Conservation (phyloP, 2,888 invertebrate genomes). For the Latrodectus elegans region DNA sequence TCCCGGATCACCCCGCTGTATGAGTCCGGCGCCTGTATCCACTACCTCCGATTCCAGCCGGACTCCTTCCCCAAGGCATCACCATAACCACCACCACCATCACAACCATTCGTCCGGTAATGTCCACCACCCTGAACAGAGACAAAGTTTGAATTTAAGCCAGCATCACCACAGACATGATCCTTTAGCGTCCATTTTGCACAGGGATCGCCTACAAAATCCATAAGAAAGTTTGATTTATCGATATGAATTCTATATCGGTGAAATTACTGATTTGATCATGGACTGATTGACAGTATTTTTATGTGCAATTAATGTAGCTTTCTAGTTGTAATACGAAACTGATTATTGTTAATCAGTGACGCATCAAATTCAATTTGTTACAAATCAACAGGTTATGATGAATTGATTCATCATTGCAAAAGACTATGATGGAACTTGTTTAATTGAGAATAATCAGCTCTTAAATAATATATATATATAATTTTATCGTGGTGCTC, state of each 20-base stretch:
- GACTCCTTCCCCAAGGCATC: conserved; percentile 64
- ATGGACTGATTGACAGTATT: not conserved
- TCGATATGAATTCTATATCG: no score
- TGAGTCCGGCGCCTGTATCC: conserved; percentile 70
- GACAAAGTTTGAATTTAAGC: conserved; percentile 30
- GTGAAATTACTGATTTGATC: not conserved
- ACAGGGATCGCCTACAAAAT: conserved; percentile 37
- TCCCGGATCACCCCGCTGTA: conserved; percentile 54
- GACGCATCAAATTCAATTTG: no score
- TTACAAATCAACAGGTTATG: no score
- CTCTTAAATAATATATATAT: no score
- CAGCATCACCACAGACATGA: conserved; percentile 50
- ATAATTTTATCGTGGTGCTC: no score
- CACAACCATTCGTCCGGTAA: conserved; percentile 25
- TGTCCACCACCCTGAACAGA: conserved; percentile 18
- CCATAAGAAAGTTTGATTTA: conserved; percentile 13
- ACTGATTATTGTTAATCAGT: no score
- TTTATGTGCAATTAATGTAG: not conserved
- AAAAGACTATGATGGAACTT: no score
- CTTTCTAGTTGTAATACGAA: no score
- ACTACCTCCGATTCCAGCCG: conserved; percentile 70
- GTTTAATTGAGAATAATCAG: no score
- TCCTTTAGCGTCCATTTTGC: conserved; percentile 50
- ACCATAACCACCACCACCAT: no score
- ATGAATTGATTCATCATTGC: no score